Evolutionary conservation across 2,113 vertebrate genomes (phyloP), one percentile per base, ranked within the genome.

Genomic region (Mustela nigripes): DNA sequence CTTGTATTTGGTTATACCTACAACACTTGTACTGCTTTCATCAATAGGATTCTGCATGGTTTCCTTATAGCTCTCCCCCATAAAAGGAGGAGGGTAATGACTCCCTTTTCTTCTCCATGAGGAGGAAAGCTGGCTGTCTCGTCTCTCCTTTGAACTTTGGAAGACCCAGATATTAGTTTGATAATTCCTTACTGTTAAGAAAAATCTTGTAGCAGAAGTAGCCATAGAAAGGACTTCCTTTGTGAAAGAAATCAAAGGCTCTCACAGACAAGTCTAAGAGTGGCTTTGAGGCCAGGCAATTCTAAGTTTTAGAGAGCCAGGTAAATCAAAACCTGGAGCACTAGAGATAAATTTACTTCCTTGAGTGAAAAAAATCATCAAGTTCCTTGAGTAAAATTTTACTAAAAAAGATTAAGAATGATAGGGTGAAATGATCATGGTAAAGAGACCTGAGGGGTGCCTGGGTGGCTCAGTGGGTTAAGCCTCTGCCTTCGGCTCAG

Each of bases 311-410:
- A 94, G 56, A 71, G 19, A 97, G 63, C 28, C 45, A 63, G 19
- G 87, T 96, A 95, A 84, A 53, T 87, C 39, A 92, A 96, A 96
- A 91, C 67, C 15, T 76, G 36, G 19, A 87, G 45, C 28, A 60
- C 53, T 96, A 86, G 45, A 95, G 31, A 85, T 48, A 81, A 60
- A 84, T 45, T 89, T 91, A 36, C 71, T 93, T 62, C n/a, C 58
- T 89, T 62, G 15, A 58, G 48, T 91, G 24, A 65, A 96, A 95
- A 91, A 91, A 60, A 92, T 24, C 26, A 96, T 84, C 5, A 90
- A n/a, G 28, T 87, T 96, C 18, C 33, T 91, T 79, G 73, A 96
- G n/a, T 90, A 65, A 91, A 89, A 95, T 78, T 48, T 78, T 78
- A 48, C 78, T 19, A 28, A 80, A 84, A 79, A 67, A 71, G 50